Conservation (phyloP, 1,140 invertebrate species). For the Plectus sambesii region DNA sequence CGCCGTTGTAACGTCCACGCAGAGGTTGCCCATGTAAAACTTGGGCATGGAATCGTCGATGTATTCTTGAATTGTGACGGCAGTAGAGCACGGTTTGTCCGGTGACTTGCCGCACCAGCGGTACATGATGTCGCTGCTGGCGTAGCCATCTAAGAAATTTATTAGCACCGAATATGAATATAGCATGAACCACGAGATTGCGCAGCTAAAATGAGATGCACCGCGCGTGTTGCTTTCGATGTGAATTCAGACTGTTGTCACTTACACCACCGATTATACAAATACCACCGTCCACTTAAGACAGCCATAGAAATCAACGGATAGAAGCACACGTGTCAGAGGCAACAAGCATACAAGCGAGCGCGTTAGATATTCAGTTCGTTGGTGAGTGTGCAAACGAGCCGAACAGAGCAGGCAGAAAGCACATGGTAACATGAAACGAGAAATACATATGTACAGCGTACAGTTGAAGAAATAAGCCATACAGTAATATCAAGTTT, state of each 20-base stretch:
- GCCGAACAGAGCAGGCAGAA: too few species aligned
- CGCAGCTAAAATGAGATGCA: too few species aligned
- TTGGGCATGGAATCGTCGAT: conserved; percentile 21
- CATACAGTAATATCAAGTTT: not conserved
- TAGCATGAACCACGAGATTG: conserved; percentile 13
- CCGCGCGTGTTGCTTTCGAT: too few species aligned
- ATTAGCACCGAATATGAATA: conserved; percentile 8
- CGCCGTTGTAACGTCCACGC: conserved; percentile 20
- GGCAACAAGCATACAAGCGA: conserved; percentile 22
- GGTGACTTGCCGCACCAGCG: conserved; percentile 19
- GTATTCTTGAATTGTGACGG: too few species aligned
- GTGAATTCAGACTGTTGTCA: conserved; percentile 2
- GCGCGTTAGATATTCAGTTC: too few species aligned
- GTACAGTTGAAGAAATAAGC: too few species aligned
- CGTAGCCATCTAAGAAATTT: conserved; percentile 23
- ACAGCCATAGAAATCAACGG: conserved; percentile 10
- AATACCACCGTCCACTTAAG: conserved; percentile 13
- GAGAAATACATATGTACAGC: too few species aligned
- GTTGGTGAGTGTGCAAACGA: too few species aligned
- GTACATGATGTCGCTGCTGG: conserved; percentile 20
- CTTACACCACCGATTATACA: conserved; percentile 1
- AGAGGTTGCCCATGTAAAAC: conserved; percentile 20
- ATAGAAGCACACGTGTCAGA: conserved; percentile 6
- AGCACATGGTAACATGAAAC: too few species aligned
- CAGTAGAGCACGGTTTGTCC: conserved; percentile 16